phyloP scores from a whole-genome alignment of 1,140 invertebrate species.

The Zaprionus ornatus region DNA sequence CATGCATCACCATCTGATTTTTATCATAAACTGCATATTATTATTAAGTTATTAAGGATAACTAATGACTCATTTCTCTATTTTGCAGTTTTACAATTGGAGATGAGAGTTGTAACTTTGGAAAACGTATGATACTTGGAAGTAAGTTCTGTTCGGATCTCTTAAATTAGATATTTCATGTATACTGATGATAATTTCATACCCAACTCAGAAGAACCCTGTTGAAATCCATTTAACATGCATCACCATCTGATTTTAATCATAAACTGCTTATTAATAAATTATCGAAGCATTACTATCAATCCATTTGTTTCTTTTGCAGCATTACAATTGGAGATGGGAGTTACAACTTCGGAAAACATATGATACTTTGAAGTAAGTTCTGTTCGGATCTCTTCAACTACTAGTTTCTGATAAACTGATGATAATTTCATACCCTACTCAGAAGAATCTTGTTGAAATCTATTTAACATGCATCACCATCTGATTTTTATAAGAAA shows the following conservation, averaged over 20 bases:
- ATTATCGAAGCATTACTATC: not conserved
- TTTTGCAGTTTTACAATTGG: not conserved
- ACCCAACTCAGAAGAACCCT: conserved; percentile 30
- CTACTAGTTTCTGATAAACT: not conserved
- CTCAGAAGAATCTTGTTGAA: conserved; percentile 44
- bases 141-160: not conserved
- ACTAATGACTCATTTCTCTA: not conserved
- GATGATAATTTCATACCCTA: conserved; percentile 47
- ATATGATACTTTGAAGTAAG: not conserved
- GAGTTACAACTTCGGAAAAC: not conserved
- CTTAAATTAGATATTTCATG: not conserved
- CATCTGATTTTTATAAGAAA: conserved; percentile 39
- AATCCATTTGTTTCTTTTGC: not conserved
- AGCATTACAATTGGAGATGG: not conserved
- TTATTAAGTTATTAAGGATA: not conserved
- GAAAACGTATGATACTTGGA: not conserved
- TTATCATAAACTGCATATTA: not conserved
- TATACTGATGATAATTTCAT: conserved; percentile 47
- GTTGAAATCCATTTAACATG: conserved; percentile 53
- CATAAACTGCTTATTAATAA: not conserved
- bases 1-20: conserved; percentile 69
- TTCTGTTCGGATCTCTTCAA: not conserved
- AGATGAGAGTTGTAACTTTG: not conserved
- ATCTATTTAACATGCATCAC: conserved; percentile 52
- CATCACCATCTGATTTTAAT: conserved; percentile 47